phyloP scores from a whole-genome alignment of 2,113 vertebrate genomes.

The Rhabdornis inornatus region DNA sequence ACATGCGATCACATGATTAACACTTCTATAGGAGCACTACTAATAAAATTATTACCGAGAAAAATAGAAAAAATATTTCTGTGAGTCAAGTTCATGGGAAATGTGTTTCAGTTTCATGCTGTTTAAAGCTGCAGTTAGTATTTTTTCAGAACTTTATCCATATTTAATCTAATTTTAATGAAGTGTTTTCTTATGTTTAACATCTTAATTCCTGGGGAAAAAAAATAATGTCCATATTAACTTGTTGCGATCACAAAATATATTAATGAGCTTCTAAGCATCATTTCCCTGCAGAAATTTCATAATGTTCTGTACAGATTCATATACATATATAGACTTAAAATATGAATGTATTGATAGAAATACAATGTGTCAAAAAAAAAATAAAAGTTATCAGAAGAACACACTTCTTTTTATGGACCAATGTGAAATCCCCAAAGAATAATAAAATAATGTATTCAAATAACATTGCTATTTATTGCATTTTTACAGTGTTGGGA shows the following conservation, averaged over 20 bases:
- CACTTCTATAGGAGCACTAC: background rate
- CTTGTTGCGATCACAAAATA: background rate
- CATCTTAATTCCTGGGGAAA: background rate
- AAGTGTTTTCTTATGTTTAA: background rate
- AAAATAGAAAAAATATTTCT: conserved; percentile 21
- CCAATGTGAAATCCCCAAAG: background rate
- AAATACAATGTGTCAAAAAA: background rate
- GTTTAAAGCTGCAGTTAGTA: background rate
- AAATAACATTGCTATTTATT: background rate
- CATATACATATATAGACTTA: background rate
- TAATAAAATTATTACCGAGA: conserved; percentile 11
- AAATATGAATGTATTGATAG: background rate
- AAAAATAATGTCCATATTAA: background rate
- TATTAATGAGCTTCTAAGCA: background rate
- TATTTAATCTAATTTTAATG: background rate
- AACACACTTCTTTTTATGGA: background rate
- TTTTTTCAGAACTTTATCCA: background rate
- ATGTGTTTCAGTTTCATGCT: background rate
- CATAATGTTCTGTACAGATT: background rate
- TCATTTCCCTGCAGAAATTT: background rate
- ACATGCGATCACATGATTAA: conserved; percentile 1
- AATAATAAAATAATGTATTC: background rate
- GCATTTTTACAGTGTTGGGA: background rate
- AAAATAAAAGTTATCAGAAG: background rate
- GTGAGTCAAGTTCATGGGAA: conserved; percentile 1